Evolutionary conservation across 2,888 invertebrate genomes (phyloP), one percentile per base, ranked within the genome.

Genomic region (Malachius bipustulatus): DNA sequence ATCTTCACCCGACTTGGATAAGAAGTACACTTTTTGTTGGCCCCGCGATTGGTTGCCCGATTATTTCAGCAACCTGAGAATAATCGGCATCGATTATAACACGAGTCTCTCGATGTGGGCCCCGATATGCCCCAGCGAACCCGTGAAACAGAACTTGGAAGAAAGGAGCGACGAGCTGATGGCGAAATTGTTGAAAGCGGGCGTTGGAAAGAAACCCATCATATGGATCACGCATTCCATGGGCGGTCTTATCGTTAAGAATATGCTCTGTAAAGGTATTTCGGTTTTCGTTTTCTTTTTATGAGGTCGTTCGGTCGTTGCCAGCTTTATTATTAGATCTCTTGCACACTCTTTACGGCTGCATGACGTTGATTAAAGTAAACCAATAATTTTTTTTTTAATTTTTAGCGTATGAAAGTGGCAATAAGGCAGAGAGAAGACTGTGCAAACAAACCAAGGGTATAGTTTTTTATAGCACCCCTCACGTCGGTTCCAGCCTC

Each of bases 201-300:
- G 82, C 33, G 73, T 96, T 6, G 94, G 94, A 1, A 63, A 71
- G 40, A 69, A 82, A 38, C 89, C 90, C 1, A 71, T 90, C 15
- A 72, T 94, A 16, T 96, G 91, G 89, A 72, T 94, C 12, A 80
- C 85, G 1, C 96, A 96, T 66, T 94, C 94, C 2, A 93, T 94
- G 91, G 96, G 96, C 40, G 96, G 93, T 8, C 69, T 94, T 9
- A 70, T 94, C 30, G 83, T 89, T 0, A 94, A 94, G 63, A 74
- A 84, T 54, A 76, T 93, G 50, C 65, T 93, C 4, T 69, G 77
- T 16, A 73, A 80, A 60, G 71, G 73, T 71, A 49, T n/a, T n/a
- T n/a, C n/a, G n/a, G n/a, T n/a, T n/a, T n/a, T n/a, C n/a, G n/a
- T n/a, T n/a, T n/a, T n/a, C n/a, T n/a, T n/a, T n/a, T n/a, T n/a